Base-by-base conservation (phyloP, 2,113 vertebrate genomes). In the Ardeotis arabs region DNA sequence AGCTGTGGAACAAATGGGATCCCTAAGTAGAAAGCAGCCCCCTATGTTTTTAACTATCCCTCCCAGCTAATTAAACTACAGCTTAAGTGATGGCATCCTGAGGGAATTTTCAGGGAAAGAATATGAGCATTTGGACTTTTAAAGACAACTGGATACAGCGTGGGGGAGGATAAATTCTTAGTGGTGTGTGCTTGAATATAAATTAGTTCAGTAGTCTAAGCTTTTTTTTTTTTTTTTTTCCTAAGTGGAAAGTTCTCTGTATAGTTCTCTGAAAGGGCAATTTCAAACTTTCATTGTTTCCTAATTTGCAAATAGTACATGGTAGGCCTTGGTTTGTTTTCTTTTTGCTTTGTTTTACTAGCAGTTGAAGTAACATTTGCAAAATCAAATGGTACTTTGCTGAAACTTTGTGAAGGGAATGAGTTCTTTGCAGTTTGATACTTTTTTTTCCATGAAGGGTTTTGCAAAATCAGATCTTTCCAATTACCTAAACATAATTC, bases 1-100 rank as follows among this genome's bases (percentile, higher is more conserved):
- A 95, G 86, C 84, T 76, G 73, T 81, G 77, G 67, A 92, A 52
- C 91, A 93, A 83, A 83, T 90, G 82, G 35, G 62, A 69, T 94
- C 89, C 89, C 87, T 79, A 87, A 92, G 96, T 93, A 89, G 84
- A 85, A 95, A 31, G 41, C 27, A 72, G 45, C 23, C 55, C n/a
- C 14, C 6, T 82, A 64, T 0, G 11, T 90, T 90, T 93, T 93
- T 75, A 93, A 59, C 77, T 64, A 1, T 87, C 53, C 60, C 69
- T 87, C 41, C 49, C 70, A 82, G 73, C 83, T 95, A 69, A 92
- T 95, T 95, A 79, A 93, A 53, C 76, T 92, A 23, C 24, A 78
- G 39, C 58, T 79, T 79, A 82, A 87, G 73, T 89, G 64, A 35
- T 93, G 90, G 77, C 45, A 76, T 93, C 74, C 73, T 62, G n/a